Percentiles rank a stretch among this genome's conserved stretches.
Conservation (phyloP, 1,140 invertebrate genomes). For the Drosophila pandora region DNA sequence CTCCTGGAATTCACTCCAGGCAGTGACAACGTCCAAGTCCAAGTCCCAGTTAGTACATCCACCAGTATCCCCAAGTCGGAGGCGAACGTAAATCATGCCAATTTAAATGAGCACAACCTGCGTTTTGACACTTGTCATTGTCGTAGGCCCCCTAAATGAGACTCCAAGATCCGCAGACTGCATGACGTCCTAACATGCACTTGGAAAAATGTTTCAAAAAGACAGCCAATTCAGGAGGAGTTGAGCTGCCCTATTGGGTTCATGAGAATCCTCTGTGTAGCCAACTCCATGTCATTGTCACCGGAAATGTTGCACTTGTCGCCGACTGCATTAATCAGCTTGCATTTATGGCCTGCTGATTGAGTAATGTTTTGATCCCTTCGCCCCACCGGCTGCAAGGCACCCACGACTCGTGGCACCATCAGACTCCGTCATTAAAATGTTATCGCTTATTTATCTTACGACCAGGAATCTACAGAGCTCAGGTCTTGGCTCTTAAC, state of each 20-base stretch:
- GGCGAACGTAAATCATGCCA: constrained; percentile 75
- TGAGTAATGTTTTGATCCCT: constrained; percentile 53
- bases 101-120: constrained; percentile 78
- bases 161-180: constrained; percentile 52
- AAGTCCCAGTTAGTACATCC: not conserved
- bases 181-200: constrained; percentile 55
- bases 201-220: not conserved
- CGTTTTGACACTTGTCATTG: constrained; percentile 77
- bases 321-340: constrained; percentile 67
- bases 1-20: constrained; percentile 66
- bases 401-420: constrained; percentile 15
- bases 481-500: constrained; percentile 7
- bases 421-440: constrained; percentile 58
- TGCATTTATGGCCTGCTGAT: constrained; percentile 65
- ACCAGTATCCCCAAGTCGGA: not conserved
- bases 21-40: constrained; percentile 22
- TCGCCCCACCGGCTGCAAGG: not conserved
- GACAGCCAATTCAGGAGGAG: not conserved
- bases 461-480: constrained; percentile 4
- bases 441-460: constrained; percentile 75
- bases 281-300: constrained; percentile 38
- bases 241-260: not conserved
- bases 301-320: constrained; percentile 72
- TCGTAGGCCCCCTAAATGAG: constrained; percentile 33
- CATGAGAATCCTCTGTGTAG: not conserved